phyloP scores from a whole-genome alignment of 2,113 vertebrate genomes.

The Hyperoodon ampullatus region DNA sequence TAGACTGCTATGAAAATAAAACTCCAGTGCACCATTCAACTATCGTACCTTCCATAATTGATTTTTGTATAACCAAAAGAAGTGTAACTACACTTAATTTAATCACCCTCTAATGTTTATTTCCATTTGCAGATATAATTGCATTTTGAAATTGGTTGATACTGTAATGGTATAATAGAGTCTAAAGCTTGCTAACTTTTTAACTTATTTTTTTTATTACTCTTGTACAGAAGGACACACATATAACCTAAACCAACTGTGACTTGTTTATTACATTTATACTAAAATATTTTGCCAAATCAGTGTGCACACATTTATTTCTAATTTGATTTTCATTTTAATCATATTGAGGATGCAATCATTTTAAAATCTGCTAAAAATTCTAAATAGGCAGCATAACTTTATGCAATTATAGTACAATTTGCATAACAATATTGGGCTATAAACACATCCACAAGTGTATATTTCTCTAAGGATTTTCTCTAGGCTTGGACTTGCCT shows the following conservation, averaged over 20 bases:
- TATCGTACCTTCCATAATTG: not conserved
- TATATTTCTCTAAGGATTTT: not conserved
- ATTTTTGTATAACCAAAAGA: not conserved
- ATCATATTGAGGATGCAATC: not conserved
- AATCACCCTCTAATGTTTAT: not conserved
- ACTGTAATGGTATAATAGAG: not conserved
- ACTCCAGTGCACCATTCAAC: not conserved
- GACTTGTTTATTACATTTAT: constrained; percentile 6
- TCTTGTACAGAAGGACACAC: not conserved
- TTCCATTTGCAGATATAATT: not conserved
- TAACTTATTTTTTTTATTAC: not conserved
- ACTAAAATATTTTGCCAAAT: constrained; percentile 35
- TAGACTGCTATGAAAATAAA: not conserved
- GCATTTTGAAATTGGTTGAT: not conserved
- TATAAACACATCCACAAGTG: not conserved
- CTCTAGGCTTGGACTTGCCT: not conserved
- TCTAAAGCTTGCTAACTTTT: not conserved
- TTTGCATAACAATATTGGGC: not conserved
- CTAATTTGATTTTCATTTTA: constrained; percentile 53
- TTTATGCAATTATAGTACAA: not conserved
- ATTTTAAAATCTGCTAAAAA: not conserved
- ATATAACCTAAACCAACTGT: not conserved
- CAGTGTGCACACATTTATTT: not conserved
- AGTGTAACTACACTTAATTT: not conserved
- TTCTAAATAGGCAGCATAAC: not conserved